Conservation (phyloP, 2,888 invertebrate genomes). For the Sesia bembeciformis region DNA sequence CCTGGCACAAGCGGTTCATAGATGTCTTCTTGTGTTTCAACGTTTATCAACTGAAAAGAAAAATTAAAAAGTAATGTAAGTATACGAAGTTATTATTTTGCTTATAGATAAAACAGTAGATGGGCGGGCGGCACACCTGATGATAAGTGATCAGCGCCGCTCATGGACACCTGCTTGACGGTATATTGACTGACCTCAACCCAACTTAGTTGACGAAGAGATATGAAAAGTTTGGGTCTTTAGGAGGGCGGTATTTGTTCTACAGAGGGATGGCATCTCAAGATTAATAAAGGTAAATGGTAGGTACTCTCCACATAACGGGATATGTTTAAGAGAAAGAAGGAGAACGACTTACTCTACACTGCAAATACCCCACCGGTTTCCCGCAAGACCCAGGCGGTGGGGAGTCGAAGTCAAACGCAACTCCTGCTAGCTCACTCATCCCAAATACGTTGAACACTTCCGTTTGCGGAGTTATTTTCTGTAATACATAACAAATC, state of each 20-base stretch:
- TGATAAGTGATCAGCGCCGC: too few species aligned
- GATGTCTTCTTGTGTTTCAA: conserved; percentile 48
- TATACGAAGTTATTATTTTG: background rate
- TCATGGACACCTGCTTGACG: too few species aligned
- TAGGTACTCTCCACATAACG: too few species aligned
- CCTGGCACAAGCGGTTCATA: conserved; percentile 57
- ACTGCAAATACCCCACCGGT: conserved; percentile 30
- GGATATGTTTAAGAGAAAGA: too few species aligned
- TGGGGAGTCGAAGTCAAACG: conserved; percentile 19
- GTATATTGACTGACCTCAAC: too few species aligned
- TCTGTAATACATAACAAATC: conserved; percentile 16
- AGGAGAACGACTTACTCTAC: conserved; percentile 29
- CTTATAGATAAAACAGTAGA: background rate
- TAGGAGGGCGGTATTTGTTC: too few species aligned
- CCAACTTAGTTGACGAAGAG: too few species aligned
- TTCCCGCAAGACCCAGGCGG: conserved; percentile 30
- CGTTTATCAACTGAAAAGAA: conserved; percentile 51
- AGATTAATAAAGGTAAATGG: too few species aligned
- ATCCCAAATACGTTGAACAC: conserved; percentile 41
- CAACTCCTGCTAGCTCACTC: conserved; percentile 38
- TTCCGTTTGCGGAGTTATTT: conserved; percentile 29
- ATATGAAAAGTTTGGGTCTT: too few species aligned
- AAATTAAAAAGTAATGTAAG: background rate
- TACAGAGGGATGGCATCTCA: too few species aligned
- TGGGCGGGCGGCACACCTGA: too few species aligned